phyloP scores from a whole-genome alignment of 2,888 invertebrate species.

The Machimus rusticus region DNA sequence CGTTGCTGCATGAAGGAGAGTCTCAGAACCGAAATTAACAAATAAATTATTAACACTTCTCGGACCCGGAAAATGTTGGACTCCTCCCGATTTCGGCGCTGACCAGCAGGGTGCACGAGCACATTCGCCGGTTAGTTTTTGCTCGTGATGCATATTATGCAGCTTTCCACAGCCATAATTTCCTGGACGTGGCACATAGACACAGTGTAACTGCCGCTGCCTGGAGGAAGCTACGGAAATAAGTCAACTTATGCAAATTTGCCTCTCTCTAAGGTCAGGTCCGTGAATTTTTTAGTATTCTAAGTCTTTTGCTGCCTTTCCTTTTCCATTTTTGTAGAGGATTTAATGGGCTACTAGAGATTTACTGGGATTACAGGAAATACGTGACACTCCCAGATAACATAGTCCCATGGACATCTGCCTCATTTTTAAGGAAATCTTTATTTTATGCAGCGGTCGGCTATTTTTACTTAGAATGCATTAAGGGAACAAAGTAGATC shows the following conservation, averaged over 20 bases:
- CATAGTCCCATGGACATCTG: not conserved
- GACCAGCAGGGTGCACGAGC: not conserved
- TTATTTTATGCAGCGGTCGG: not conserved
- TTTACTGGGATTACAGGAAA: not conserved
- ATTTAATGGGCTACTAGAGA: not conserved
- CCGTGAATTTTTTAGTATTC: constrained; percentile 13
- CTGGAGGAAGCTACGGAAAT: not conserved
- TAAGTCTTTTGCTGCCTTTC: not conserved
- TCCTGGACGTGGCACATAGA: not conserved
- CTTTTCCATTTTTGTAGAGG: not conserved
- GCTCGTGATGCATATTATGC: not conserved
- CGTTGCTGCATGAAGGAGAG: not conserved
- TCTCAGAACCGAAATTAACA: not conserved
- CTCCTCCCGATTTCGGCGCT: not conserved
- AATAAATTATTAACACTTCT: constrained; percentile 26
- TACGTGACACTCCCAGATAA: constrained; percentile 10
- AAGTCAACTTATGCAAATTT: constrained; percentile 10
- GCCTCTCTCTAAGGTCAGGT: not conserved
- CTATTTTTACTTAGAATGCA: not conserved
- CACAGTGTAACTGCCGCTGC: not conserved
- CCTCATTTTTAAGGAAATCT: not conserved
- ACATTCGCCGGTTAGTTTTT: not conserved
- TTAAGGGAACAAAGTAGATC: not conserved
- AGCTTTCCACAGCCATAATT: not conserved
- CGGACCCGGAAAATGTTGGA: not conserved